These are phyloP conservation scores for Leptogaster cylindrica DNA, from an alignment of 2,888 invertebrate species.

Conservation along the genomic window DNA sequence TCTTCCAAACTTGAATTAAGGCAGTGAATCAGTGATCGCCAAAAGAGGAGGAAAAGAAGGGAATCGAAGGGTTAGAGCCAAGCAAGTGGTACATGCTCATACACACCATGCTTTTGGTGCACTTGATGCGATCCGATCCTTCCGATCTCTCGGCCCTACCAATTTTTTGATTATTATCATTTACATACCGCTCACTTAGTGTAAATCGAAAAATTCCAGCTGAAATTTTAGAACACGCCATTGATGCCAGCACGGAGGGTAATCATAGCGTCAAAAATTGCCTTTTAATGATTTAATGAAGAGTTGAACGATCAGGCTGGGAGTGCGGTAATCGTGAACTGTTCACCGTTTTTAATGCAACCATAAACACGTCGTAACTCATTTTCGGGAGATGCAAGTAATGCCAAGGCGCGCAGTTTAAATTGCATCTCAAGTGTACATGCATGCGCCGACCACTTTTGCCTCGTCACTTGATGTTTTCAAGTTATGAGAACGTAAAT, in stretches of 20 bases:
- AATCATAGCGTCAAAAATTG: conserved; percentile 35
- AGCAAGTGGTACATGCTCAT: too few species aligned
- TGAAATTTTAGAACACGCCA: neutral
- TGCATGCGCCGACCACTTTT: conserved; percentile 2
- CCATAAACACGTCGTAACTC: conserved; percentile 37
- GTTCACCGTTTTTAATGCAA: conserved; percentile 17
- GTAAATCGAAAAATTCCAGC: conserved; percentile 22
- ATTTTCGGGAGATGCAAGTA: conserved; percentile 27
- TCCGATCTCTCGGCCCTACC: neutral
- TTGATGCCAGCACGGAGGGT: neutral
- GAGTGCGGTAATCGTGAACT: conserved; percentile 8
- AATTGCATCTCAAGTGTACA: conserved; percentile 2
- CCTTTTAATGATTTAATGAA: conserved; percentile 38
- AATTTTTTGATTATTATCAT: conserved; percentile 25
- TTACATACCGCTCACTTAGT: conserved; percentile 19
- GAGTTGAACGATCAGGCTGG: conserved; percentile 29
- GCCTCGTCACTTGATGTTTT: neutral
- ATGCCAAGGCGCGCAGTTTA: neutral
- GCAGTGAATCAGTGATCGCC: too few species aligned
- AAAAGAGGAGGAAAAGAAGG: neutral
- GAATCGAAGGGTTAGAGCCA: too few species aligned
- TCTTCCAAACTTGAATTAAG: too few species aligned
- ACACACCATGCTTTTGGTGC: too few species aligned
- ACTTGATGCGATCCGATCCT: neutral
- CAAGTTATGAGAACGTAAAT: conserved; percentile 20